Base-by-base conservation (phyloP, 2,888 invertebrate genomes). In the Orgyia antiqua region DNA sequence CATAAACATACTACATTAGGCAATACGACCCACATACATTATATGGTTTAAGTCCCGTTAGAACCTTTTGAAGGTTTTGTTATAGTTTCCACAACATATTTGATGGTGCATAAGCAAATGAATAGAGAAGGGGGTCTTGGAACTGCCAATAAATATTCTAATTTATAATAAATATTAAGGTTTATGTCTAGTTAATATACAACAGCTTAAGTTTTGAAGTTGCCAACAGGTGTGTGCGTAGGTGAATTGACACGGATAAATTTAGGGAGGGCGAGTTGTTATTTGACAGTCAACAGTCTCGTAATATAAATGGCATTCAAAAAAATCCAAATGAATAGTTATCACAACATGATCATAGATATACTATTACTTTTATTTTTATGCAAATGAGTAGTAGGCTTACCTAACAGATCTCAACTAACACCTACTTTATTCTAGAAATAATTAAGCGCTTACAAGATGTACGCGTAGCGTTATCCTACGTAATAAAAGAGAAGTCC, bases 41-140 rank as follows among this genome's bases (percentile, higher is more conserved):
- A 70, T 75, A 73, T 69, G 68, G 67, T 59, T 63, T 53, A 60
- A 51, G 64, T 58, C 53, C 78, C 80, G 79, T 79, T 80, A 79
- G 51, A 46, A 61, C 57, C 62, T 62, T 69, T 64, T 67, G 61
- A 61, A 46, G 48, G 40, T 48, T 39, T 52, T 40, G 48, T 45
- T 50, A 54, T 44, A 48, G 53, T 41, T 50, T 54, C 57, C 34
- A 45, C 50, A 48, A 44, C 48, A 43, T 26, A 39, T 36, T 26
- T 42, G 33, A 28, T 23, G 24, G 23, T 24, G 12, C 12, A 3
- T 21, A 15, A 11, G 10, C 23, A 15, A 20, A 20, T 20, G 4
- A 20, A 20, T n/a, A n/a, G n/a, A 25, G 9, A 23, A 1, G 10
- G 23, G 10, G 23, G 10, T 5, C n/a, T n/a, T n/a, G 4, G 1